phyloP scores from a whole-genome alignment of 2,888 invertebrate species.

The Drosophila parthenogenetica region DNA sequence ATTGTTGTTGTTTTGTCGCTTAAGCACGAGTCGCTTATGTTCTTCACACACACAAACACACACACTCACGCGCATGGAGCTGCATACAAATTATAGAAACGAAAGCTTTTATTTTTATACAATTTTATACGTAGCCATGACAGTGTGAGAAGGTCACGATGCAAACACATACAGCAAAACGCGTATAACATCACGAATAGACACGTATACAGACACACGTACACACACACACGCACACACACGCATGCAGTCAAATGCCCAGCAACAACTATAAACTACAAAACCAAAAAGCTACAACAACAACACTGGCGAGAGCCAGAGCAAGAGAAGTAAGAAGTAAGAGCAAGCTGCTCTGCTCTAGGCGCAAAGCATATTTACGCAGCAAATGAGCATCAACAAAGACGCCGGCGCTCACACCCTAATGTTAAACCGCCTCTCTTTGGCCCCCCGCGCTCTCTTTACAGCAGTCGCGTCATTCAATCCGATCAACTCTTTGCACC shows the following conservation, averaged over 20 bases:
- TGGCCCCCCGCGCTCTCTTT: background rate
- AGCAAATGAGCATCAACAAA: conserved; percentile 64
- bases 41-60: conserved; percentile 65
- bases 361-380: conserved; percentile 65
- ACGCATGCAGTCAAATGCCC: conserved; percentile 6
- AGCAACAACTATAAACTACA: conserved; percentile 27
- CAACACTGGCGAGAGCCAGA: conserved; percentile 23
- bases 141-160: conserved; percentile 85
- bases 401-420: conserved; percentile 66
- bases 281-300: conserved; percentile 26
- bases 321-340: conserved; percentile 31
- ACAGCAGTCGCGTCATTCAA: conserved; percentile 18
- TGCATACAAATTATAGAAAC: conserved; percentile 77
- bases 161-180: conserved; percentile 56
- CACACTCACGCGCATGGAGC: conserved; percentile 60
- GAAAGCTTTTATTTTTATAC: conserved; percentile 79
- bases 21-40: conserved; percentile 72
- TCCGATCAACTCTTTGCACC: conserved; percentile 50
- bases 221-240: conserved; percentile 13
- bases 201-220: conserved; percentile 13
- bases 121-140: conserved; percentile 82
- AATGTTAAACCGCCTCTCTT: background rate
- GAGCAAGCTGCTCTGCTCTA: conserved; percentile 25
- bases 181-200: conserved; percentile 32
- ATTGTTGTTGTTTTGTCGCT: conserved; percentile 39